phyloP scores from a whole-genome alignment of 2,113 vertebrate species.

The Otis tarda region DNA sequence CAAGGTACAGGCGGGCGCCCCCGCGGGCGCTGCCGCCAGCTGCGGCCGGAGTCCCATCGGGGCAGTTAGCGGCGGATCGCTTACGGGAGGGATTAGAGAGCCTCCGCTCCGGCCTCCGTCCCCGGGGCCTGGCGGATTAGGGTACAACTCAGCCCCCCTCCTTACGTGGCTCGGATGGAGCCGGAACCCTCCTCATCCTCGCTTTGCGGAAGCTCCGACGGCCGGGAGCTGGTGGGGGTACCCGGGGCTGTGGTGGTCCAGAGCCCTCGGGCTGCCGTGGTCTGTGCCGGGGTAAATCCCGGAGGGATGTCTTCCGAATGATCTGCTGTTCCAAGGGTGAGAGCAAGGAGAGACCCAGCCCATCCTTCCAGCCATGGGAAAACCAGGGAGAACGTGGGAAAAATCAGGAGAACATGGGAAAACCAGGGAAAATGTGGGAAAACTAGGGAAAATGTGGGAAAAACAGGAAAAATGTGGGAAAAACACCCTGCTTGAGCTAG shows the following conservation, averaged over 20 bases:
- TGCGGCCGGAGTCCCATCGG: constrained; percentile 67
- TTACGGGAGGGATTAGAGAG: constrained; percentile 73
- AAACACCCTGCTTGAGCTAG: neutral
- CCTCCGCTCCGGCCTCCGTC: constrained; percentile 10
- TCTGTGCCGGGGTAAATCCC: neutral
- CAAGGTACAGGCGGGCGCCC: neutral
- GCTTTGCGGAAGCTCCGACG: neutral
- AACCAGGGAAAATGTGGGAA: no score
- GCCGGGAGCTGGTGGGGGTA: neutral
- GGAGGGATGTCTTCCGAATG: neutral
- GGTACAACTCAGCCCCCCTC: neutral
- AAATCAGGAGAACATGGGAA: no score
- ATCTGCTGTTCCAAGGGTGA: neutral
- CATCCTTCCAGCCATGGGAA: no score
- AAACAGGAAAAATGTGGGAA: no score
- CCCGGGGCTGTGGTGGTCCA: neutral
- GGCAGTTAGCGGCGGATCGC: constrained; percentile 65
- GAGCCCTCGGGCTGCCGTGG: neutral
- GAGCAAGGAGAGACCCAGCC: neutral
- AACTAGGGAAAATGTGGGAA: no score
- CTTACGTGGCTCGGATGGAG: constrained; percentile 36
- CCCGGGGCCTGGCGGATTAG: constrained; percentile 66
- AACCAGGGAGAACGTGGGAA: no score
- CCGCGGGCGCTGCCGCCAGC: constrained; percentile 39
- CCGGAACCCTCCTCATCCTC: constrained; percentile 47